phyloP scores from a whole-genome alignment of 2,797 vertebrate genomes.

The Macrochelys suwanniensis region DNA sequence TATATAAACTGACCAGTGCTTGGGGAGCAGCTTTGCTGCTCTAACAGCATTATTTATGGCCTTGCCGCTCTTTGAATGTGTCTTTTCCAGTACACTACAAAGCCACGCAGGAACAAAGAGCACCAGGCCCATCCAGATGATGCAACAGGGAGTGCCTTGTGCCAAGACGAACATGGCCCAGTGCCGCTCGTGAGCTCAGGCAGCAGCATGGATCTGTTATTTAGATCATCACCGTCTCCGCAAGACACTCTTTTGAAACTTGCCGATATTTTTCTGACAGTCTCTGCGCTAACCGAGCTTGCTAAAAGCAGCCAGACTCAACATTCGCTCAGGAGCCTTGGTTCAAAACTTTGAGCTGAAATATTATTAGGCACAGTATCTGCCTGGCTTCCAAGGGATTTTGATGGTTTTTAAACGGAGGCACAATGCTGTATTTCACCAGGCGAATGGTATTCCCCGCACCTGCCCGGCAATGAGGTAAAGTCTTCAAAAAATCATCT shows the following conservation, averaged over 20 bases:
- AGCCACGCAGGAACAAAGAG: background rate
- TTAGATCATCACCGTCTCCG: constrained; percentile 41
- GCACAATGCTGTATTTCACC: background rate
- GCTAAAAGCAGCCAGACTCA: rapidly evolving
- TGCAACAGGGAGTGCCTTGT: background rate
- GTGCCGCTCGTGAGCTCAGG: background rate
- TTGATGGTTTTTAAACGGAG: background rate
- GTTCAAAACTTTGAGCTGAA: rapidly evolving
- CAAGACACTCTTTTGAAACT: background rate
- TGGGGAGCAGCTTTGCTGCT: background rate
- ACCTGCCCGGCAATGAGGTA: background rate
- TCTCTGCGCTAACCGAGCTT: background rate
- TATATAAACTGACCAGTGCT: constrained; percentile 61
- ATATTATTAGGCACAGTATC: background rate
- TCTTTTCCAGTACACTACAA: rapidly evolving
- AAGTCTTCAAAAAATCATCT: background rate
- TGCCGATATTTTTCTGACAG: rapidly evolving
- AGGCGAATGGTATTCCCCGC: background rate
- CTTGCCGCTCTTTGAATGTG: rapidly evolving
- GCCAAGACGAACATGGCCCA: background rate
- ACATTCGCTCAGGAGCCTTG: background rate
- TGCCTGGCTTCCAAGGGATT: rapidly evolving
- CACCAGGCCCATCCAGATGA: background rate
- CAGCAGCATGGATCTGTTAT: background rate
- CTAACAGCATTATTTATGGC: constrained; percentile 29